These are phyloP conservation scores for Fundulus diaphanus DNA, from an alignment of 2,797 vertebrate genomes.

Conservation along the genomic window DNA sequence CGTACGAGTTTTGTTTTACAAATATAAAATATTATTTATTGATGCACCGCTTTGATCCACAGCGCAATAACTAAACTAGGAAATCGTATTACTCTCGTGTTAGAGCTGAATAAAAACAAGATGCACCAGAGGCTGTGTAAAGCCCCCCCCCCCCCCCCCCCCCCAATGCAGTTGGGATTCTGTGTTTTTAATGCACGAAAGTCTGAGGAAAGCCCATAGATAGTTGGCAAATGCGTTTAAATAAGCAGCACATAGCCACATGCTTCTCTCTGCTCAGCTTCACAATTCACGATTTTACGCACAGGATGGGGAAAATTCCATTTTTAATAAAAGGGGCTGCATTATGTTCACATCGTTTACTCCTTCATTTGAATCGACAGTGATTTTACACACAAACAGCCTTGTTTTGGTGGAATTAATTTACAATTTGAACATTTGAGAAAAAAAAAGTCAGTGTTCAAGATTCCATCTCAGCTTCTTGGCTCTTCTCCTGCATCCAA, in stretches of 20 bases:
- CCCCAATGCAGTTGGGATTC: no score
- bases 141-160: not conserved
- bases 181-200: not conserved
- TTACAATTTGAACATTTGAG: not conserved
- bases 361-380: not conserved
- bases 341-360: not conserved
- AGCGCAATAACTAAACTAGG: not conserved
- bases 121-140: slow-evolving; percentile 1
- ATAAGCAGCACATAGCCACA: not conserved
- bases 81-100: slow-evolving; percentile 2
- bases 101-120: slow-evolving; percentile 2
- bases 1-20: not conserved
- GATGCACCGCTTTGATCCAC: slow-evolving; percentile 6
- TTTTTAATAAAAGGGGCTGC: not conserved
- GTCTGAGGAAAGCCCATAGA: not conserved
- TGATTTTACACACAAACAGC: not conserved
- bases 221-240: slow-evolving; percentile 1
- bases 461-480: not conserved
- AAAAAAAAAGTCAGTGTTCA: not conserved
- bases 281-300: not conserved
- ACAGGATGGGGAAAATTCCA: not conserved
- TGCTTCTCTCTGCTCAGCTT: not conserved
- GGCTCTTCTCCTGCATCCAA: not conserved
- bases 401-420: not conserved
- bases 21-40: not conserved